Conservation (phyloP, 2,888 invertebrate species). For the Volucella inflata region DNA sequence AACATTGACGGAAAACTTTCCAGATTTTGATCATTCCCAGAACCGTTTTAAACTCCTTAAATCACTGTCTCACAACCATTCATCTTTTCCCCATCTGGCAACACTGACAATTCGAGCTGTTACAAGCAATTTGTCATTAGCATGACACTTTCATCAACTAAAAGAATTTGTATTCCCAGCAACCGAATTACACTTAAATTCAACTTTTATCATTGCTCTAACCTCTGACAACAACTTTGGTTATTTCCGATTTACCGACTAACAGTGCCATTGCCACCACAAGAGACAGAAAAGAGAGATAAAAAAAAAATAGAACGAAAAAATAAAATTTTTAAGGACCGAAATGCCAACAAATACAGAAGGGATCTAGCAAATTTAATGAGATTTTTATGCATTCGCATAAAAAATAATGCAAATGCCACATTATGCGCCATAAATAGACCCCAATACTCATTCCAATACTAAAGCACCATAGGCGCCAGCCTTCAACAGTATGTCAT, state of each 20-base stretch:
- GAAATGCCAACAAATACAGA: conserved; percentile 39
- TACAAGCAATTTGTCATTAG: conserved; percentile 25
- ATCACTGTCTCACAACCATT: too few species aligned
- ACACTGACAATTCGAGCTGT: neutral
- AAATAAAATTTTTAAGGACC: neutral
- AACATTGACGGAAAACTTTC: too few species aligned
- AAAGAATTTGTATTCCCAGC: neutral
- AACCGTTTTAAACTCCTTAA: too few species aligned
- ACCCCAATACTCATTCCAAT: conserved; percentile 40
- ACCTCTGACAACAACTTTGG: conserved; percentile 21
- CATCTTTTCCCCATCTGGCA: neutral
- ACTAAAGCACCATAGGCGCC: conserved; percentile 32
- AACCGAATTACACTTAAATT: conserved; percentile 33
- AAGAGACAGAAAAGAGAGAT: neutral
- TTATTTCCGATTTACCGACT: conserved; percentile 9
- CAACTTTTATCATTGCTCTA: neutral
- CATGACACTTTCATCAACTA: conserved; percentile 3
- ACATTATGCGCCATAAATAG: conserved; percentile 74
- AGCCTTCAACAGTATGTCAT: conserved; percentile 42
- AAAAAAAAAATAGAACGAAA: too few species aligned
- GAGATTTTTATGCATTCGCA: conserved; percentile 74
- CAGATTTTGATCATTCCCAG: too few species aligned
- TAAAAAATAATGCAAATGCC: conserved; percentile 74
- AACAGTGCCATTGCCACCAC: neutral
- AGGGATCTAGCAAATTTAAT: conserved; percentile 57